phyloP scores from a whole-genome alignment of 2,113 vertebrate species.

The Leptosomus discolor region DNA sequence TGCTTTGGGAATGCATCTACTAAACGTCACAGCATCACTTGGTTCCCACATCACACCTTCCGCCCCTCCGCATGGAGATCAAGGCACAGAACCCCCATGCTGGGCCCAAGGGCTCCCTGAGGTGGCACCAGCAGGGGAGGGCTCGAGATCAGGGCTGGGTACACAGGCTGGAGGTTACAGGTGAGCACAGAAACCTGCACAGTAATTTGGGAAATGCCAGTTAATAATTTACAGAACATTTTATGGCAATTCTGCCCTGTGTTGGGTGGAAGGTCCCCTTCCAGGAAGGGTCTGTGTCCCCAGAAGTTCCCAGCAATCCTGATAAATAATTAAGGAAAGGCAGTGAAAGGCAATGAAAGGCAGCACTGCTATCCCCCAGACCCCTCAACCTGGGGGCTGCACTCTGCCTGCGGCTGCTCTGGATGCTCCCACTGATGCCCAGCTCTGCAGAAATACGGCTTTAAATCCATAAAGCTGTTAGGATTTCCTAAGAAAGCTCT shows the following conservation, averaged over 20 bases:
- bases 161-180: rapidly evolving
- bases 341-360: no score
- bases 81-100: rapidly evolving
- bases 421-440: rapidly evolving
- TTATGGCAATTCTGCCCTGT: rapidly evolving
- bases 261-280: rapidly evolving
- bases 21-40: rapidly evolving
- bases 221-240: no score
- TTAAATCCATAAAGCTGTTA: not conserved
- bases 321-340: not conserved
- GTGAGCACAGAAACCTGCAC: rapidly evolving
- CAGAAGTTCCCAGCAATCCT: not conserved
- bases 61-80: not conserved
- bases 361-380: no score
- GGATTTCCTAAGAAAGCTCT: not conserved
- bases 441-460: no score
- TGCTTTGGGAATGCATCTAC: rapidly evolving
- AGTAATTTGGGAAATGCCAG: not conserved
- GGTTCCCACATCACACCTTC: rapidly evolving
- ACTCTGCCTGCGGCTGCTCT: not conserved
- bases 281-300: not conserved
- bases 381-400: rapidly evolving
- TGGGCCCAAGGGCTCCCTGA: not conserved
- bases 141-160: rapidly evolving
- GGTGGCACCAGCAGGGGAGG: rapidly evolving